Evolutionary conservation across 2,888 invertebrate genomes (phyloP).

Genomic region (Hirtodrosophila confusa): DNA sequence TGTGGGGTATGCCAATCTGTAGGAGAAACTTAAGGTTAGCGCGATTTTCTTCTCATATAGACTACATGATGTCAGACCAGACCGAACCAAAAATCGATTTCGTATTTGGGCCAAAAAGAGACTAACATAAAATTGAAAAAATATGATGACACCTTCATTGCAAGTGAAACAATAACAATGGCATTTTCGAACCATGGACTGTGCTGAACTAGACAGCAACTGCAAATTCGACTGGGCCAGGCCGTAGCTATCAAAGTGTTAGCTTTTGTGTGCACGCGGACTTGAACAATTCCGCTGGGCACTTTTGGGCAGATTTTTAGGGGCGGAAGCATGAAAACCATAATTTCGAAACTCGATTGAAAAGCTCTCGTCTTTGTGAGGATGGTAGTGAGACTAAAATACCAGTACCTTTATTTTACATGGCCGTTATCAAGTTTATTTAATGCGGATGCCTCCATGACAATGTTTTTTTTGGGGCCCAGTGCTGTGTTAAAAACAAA

Average conservation of each 20-base stretch:
- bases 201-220: conserved; percentile 17
- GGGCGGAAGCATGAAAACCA: conserved; percentile 42
- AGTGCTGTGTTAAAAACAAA: neutral
- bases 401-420: neutral
- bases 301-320: conserved; percentile 47
- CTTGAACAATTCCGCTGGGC: conserved; percentile 55
- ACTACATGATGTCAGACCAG: too few relatives aligned
- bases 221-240: conserved; percentile 15
- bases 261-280: conserved; percentile 48
- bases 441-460: neutral
- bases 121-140: conserved; percentile 38
- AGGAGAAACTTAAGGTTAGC: too few relatives aligned
- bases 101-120: too few relatives aligned
- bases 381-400: conserved; percentile 15
- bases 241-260: conserved; percentile 30
- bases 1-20: neutral
- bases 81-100: too few relatives aligned
- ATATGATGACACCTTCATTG: conserved; percentile 76
- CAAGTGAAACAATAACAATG: conserved; percentile 61
- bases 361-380: conserved; percentile 37
- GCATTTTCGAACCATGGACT: conserved; percentile 20
- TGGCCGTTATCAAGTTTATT: neutral
- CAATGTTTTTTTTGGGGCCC: too few relatives aligned
- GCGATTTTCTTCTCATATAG: too few relatives aligned
- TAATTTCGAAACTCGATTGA: conserved; percentile 53